phyloP scores from a whole-genome alignment of 2,113 vertebrate species.

The Oryzias melastigma region DNA sequence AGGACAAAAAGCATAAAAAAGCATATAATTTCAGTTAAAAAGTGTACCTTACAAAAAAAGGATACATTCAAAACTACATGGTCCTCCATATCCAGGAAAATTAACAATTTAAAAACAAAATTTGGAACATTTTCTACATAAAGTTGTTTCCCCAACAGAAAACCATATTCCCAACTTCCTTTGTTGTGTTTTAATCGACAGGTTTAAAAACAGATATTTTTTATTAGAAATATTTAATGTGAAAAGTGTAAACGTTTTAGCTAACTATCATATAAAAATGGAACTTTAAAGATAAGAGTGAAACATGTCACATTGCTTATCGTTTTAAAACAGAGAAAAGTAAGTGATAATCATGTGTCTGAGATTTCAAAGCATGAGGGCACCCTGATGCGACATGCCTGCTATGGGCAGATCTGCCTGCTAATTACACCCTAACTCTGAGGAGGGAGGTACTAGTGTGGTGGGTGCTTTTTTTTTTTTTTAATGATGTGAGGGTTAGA shows the following conservation, averaged over 20 bases:
- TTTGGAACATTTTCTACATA: too few species aligned
- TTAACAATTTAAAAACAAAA: too few species aligned
- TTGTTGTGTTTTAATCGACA: too few species aligned
- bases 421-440: slow-evolving; percentile 87
- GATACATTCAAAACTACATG: slow-evolving; percentile 56
- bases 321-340: slow-evolving; percentile 60
- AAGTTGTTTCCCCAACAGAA: too few species aligned
- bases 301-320: slow-evolving; percentile 5
- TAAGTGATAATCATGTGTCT: slow-evolving; percentile 77
- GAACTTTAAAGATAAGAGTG: too few species aligned
- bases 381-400: slow-evolving; percentile 79
- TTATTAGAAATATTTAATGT: too few species aligned
- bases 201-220: too few species aligned
- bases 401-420: slow-evolving; percentile 83
- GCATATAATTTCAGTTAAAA: slow-evolving; percentile 64
- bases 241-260: not conserved
- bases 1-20: too few species aligned
- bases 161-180: too few species aligned
- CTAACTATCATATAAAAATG: too few species aligned
- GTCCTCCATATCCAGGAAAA: slow-evolving; percentile 13
- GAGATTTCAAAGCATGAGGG: slow-evolving; percentile 70
- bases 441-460: slow-evolving; percentile 83
- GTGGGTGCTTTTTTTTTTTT: slow-evolving; percentile 77
- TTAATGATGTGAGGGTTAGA: slow-evolving; percentile 73
- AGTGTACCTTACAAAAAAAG: slow-evolving; percentile 56